Conservation (phyloP, 2,113 vertebrate genomes). For the Mirza zaza region DNA sequence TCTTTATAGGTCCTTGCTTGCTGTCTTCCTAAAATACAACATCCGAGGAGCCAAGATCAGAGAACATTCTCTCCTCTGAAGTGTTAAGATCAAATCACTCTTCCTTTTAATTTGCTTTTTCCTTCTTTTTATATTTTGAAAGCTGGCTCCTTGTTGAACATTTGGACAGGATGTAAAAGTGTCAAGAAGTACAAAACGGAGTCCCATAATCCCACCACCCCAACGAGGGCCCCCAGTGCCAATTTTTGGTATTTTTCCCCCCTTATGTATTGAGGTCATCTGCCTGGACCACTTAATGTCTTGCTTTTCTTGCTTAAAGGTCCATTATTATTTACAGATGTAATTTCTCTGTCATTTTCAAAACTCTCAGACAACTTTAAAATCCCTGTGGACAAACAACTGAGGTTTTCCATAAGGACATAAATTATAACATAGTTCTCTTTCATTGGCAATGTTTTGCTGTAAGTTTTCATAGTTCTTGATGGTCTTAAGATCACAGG, state of each 20-base stretch:
- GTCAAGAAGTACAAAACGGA: not conserved
- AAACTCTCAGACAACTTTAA: not conserved
- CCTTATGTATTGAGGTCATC: not conserved
- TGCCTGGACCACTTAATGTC: not conserved
- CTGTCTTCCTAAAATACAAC: not conserved
- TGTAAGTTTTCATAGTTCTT: not conserved
- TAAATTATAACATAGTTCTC: not conserved
- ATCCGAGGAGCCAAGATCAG: not conserved
- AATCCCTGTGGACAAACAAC: not conserved
- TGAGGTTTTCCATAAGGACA: not conserved
- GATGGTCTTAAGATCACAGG: not conserved
- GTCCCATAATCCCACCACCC: not conserved
- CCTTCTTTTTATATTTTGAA: not conserved
- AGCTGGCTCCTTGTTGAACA: not conserved
- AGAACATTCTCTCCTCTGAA: not conserved
- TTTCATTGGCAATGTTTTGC: not conserved
- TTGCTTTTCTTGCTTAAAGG: not conserved
- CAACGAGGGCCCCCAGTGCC: not conserved
- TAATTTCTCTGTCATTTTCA: not conserved
- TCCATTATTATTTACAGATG: not conserved
- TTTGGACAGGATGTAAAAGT: not conserved
- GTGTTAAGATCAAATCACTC: not conserved
- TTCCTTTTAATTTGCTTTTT: not conserved
- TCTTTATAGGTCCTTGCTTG: not conserved
- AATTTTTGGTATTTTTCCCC: not conserved